Evolutionary conservation across 2,888 invertebrate genomes (phyloP), one percentile per base, ranked within the genome.

Genomic region (Andrena camellia): DNA sequence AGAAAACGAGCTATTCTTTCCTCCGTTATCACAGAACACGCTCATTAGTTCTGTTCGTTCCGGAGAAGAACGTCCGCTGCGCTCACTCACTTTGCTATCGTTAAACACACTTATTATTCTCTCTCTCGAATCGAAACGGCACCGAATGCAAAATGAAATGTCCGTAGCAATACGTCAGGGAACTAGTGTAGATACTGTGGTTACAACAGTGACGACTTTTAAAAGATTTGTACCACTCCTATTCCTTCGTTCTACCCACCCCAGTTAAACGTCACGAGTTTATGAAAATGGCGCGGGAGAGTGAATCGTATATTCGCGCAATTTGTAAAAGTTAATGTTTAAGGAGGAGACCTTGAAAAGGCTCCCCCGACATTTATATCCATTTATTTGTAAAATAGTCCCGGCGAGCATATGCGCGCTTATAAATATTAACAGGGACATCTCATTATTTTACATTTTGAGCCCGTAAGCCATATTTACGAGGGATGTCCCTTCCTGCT

Each of bases 401-500:
- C 59, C 62, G 50, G 64, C 20, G 71, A 83, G 85, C 87, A 77
- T 80, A 85, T 80, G 83, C 83, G 66, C 70, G 78, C 84, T 90
- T 86, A 90, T 92, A 91, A 92, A 91, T 91, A 92, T 91, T 90
- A 91, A 90, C 84, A 88, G 81, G 85, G 87, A 89, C 88, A 82
- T 89, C 88, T 92, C 90, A 90, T 92, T 91, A 91, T 92, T 91
- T 91, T 86, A 90, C 86, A 88, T 92, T 91, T 90, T 89, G 88
- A 91, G 89, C 89, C 86, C 83, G 87, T 91, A 91, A 92, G 91
- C 91, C 84, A 86, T 90, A 92, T 92, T 92, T 92, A 92, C 91
- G 92, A 91, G 89, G 84, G 63, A 79, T 74, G 70, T 54, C 73
- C 70, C 73, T 66, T 64, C 35, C 64, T 73, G 59, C 66, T 72